phyloP scores from a whole-genome alignment of 2,797 vertebrate genomes.

The Karalla daura region DNA sequence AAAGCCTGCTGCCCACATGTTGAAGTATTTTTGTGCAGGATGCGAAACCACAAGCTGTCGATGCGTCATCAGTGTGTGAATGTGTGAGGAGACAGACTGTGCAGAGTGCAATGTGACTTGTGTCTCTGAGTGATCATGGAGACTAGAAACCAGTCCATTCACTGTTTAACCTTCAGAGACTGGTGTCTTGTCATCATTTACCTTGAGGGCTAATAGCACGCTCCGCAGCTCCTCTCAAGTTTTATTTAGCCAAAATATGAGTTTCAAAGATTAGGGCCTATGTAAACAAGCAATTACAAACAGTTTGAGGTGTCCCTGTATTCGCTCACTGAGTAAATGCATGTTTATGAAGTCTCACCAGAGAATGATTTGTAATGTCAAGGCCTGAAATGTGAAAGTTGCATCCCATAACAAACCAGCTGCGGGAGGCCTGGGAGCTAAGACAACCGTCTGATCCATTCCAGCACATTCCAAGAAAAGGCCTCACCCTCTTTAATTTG shows the following conservation, averaged over 20 bases:
- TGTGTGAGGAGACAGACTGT: too few relatives aligned
- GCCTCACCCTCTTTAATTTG: constrained; percentile 43
- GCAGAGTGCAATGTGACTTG: too few relatives aligned
- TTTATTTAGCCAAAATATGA: background rate
- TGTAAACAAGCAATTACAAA: background rate
- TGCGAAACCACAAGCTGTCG: too few relatives aligned
- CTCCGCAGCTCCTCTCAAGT: background rate
- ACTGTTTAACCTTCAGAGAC: background rate
- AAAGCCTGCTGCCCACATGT: too few relatives aligned
- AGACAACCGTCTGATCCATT: constrained; percentile 15
- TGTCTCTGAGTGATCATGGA: too few relatives aligned
- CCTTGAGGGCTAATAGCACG: background rate
- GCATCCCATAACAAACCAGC: constrained; percentile 13
- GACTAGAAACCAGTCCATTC: too few relatives aligned
- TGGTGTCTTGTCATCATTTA: background rate
- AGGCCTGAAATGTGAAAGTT: constrained; percentile 26
- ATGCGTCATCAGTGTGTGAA: too few relatives aligned
- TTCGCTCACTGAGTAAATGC: background rate
- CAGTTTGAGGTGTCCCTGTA: background rate
- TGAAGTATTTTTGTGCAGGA: too few relatives aligned
- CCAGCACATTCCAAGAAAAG: constrained; percentile 52
- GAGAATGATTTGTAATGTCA: background rate
- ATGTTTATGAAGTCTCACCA: background rate
- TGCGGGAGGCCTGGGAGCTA: background rate
- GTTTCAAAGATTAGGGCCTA: background rate